Evolutionary conservation across 2,113 vertebrate genomes (phyloP), one percentile per base, ranked within the genome.

Genomic region (Gasterosteus aculeatus): DNA sequence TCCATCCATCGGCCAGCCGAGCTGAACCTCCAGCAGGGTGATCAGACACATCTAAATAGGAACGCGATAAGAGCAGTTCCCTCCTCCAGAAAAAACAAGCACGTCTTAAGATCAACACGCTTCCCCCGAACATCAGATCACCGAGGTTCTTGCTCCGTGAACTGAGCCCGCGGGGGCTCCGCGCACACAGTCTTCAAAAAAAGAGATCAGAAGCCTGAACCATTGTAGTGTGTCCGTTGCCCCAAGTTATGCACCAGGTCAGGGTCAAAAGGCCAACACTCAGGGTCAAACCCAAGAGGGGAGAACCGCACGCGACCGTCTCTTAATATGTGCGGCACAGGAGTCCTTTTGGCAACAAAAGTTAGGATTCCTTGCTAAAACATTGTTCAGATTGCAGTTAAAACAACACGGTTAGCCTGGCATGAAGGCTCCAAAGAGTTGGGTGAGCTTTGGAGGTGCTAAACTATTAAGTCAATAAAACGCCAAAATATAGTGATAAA

Each of bases 191-290:
- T 71, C 77, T 72, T 74, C 33, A 74, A 42, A 72, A 33, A 67
- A 68, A 83, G 49, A 73, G 2, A 83, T 88, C 69, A 75, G 22
- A 82, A 31, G 72, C 10, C 64, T 78, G 35, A 78, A 72, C 77
- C 12, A 76, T 33, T 72, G 70, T 47, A 14, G n/a, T 61, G 67
- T 69, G 54, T 78, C 58, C 73, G 68, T 44, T 46, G 54, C 42
- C 63, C 22, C 31, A 39, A 42, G 42, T 44, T 76, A 53, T 73
- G 54, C 74, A 54, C 59, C 10, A 63, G 63, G 75, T 72, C 63
- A 76, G 65, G 46, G 84, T 85, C 78, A 87, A 73, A 73, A 88
- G 75, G 61, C 6, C 54, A 57, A 51, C 44, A 5, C 5, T 77
- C 65, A 67, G 61, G 62, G 78, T 70, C 42, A 5, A 75, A 62